Evolutionary conservation across 2,797 vertebrate genomes (phyloP), one percentile per base, ranked within the genome.

Genomic region (Todus mexicanus): DNA sequence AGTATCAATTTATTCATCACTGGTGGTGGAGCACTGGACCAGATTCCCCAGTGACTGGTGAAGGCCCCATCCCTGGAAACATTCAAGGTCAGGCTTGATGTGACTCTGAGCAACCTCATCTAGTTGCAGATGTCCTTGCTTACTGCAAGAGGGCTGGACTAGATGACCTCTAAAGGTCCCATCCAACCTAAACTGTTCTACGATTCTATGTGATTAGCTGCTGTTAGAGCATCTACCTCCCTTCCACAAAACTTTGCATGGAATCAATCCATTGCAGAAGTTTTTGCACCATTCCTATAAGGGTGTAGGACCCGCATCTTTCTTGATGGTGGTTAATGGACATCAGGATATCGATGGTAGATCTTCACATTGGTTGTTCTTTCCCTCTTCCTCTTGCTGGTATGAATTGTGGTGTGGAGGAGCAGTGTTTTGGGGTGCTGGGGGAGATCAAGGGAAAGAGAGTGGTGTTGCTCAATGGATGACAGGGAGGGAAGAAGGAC

Each of bases 241-340:
- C 40, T 82, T 35, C 48, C 65, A 15, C 2, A 1, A 3, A 78
- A 3, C 33, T 18, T 5, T 27, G 7, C 11, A 3, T 15, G 45
- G 51, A 4, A n/a, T 13, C 26, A 68, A 2, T 40, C 59, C 15
- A 33, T 21, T 65, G 37, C 20, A n/a, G 63, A 33, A 57, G 37
- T 21, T 5, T 29, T 38, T n/a, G 4, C 2, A 4, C 18, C 2
- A 0, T 59, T 59, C 35, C 37, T n/a, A 2, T 4, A 23, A 19
- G 1, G 5, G 4, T 54, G 61, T 42, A 21, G 18, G 22, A 45
- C 17, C 15, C 12, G 7, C 10, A 4, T 4, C 38, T 71, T 23
- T 51, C 33, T 26, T 35, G 9, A 8, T 12, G 63, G 10, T 38
- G 57, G 14, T 8, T 37, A 35, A 15, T 27, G 54, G 19, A 1